A percentile compares a stretch with the other conserved stretches of the same genome.
These are phyloP conservation scores for Drosophila flavopinicola DNA, from an alignment of 2,888 invertebrate species.

Conservation along the genomic window DNA sequence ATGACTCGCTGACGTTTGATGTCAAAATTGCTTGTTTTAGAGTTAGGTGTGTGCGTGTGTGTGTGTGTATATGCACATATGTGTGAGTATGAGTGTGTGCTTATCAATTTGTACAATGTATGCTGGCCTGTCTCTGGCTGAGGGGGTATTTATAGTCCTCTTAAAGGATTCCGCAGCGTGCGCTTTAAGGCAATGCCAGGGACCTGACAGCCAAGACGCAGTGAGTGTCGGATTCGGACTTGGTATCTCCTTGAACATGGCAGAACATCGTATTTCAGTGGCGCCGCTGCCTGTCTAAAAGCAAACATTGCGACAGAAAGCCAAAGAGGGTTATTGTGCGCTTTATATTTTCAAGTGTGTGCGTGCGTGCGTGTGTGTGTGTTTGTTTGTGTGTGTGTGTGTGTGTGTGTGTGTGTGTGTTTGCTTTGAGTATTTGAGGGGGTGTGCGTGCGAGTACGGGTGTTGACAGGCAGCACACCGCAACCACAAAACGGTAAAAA, in stretches of 20 bases:
- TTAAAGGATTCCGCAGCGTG: constrained; percentile 70
- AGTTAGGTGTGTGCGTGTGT: constrained; percentile 19
- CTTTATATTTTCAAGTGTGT: constrained; percentile 16
- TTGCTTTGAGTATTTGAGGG: no score
- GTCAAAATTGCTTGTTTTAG: constrained; percentile 73
- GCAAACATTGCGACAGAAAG: constrained; percentile 74
- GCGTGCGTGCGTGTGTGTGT: constrained; percentile 16
- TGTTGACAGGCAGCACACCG: constrained; percentile 47
- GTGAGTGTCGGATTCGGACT: constrained; percentile 44
- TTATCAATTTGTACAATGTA: constrained; percentile 61
- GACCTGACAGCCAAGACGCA: constrained; percentile 37
- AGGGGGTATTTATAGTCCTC: constrained; percentile 68
- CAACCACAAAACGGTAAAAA: constrained; percentile 38
- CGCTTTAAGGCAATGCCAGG: constrained; percentile 60
- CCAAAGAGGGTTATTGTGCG: constrained; percentile 64
- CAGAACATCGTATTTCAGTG: constrained; percentile 49
- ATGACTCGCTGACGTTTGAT: constrained; percentile 73
- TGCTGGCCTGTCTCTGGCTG: constrained; percentile 12
- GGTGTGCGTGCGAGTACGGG: constrained; percentile 18
- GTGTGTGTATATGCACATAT: constrained; percentile 11
- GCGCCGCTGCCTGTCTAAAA: constrained; percentile 53
- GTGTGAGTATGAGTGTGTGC: constrained; percentile 21
- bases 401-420: constrained; percentile 5
- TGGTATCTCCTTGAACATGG: constrained; percentile 32
- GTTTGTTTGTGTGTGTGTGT: constrained; percentile 3